phyloP scores from a whole-genome alignment of 2,797 vertebrate genomes.

The Crocodylus rhombifer region DNA sequence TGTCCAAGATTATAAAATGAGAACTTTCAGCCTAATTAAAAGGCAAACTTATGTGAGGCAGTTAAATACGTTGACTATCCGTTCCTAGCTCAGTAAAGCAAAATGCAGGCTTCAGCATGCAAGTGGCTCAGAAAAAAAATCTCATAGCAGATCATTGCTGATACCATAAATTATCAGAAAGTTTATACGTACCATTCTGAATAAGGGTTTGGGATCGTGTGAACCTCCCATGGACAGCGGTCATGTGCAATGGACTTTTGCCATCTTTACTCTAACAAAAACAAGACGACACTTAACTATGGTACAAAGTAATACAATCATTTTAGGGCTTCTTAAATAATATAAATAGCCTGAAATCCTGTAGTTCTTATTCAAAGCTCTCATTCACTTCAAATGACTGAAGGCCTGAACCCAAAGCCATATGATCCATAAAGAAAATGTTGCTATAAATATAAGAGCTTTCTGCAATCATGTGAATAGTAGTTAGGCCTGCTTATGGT shows the following conservation, averaged over 20 bases:
- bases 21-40: neutral
- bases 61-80: neutral
- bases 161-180: neutral
- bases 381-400: neutral
- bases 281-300: neutral
- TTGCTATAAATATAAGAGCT: neutral
- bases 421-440: neutral
- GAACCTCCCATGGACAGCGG: slow-evolving; percentile 95
- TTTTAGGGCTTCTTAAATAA: neutral
- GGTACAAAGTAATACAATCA: rapidly evolving
- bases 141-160: neutral
- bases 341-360: neutral
- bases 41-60: neutral
- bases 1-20: neutral
- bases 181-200: slow-evolving; percentile 89
- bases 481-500: neutral
- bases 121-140: neutral
- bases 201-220: slow-evolving; percentile 96
- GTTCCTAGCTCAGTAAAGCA: neutral
- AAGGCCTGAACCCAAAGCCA: neutral
- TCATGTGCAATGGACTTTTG: slow-evolving; percentile 97
- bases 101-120: rapidly evolving
- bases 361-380: neutral
- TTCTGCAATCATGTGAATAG: neutral
- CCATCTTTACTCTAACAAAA: slow-evolving; percentile 92